These are phyloP conservation scores for Delia radicum DNA, from an alignment of 1,140 invertebrate genomes.

Conservation along the genomic window DNA sequence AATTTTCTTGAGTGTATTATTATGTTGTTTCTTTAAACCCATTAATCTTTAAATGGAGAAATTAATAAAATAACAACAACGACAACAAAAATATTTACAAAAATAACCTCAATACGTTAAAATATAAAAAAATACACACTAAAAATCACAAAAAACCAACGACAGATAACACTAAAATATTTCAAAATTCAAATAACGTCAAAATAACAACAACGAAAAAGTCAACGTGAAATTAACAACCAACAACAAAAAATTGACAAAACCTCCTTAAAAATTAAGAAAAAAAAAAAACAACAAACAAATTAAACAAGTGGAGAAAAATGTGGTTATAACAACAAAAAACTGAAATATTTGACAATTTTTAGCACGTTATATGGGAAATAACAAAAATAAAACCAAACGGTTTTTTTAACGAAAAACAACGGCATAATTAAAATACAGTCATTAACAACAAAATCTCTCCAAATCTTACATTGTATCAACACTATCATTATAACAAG, in stretches of 20 bases:
- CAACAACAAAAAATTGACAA: neutral
- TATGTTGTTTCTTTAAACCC: neutral
- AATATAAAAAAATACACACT: neutral
- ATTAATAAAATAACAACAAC: neutral
- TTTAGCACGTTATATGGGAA: neutral
- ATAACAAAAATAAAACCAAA: neutral
- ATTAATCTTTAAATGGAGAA: conserved; percentile 17
- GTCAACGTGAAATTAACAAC: no score
- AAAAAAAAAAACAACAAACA: neutral
- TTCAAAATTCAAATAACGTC: conserved; percentile 20
- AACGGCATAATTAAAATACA: neutral
- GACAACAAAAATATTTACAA: conserved; percentile 1
- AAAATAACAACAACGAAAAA: neutral
- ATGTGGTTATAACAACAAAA: neutral
- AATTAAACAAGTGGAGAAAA: neutral
- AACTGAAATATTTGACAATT: neutral
- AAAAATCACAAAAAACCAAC: neutral
- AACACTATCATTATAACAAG: neutral
- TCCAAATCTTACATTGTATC: neutral
- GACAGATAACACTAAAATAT: neutral
- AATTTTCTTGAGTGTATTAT: neutral
- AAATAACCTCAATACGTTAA: conserved; percentile 20
- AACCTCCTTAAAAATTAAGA: neutral
- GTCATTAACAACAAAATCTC: neutral
- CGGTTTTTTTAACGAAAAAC: neutral